Evolutionary conservation across 2,797 vertebrate species (phyloP).

Genomic region (Hoplostethus atlanticus): DNA sequence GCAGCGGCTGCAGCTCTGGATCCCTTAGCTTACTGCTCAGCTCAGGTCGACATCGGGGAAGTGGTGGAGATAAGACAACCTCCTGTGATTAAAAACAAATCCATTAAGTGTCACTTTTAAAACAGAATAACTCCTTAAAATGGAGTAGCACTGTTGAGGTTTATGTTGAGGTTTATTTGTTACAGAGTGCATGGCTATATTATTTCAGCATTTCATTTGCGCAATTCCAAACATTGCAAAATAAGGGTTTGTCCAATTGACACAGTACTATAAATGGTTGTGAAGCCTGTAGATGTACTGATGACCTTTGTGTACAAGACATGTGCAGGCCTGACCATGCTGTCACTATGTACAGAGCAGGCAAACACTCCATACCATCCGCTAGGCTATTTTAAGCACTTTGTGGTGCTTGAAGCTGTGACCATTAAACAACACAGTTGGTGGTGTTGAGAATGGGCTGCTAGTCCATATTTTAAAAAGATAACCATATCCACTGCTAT

Average conservation of each 20-base stretch:
- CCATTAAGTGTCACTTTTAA: background rate
- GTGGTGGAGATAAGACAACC: slow-evolving; percentile 1
- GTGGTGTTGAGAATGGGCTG: slow-evolving; percentile 15
- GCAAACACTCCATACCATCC: slow-evolving; percentile 76
- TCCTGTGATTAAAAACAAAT: slow-evolving; percentile 33
- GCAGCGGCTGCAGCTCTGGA: slow-evolving; percentile 12
- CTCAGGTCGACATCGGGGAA: slow-evolving; percentile 42
- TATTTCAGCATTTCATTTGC: slow-evolving; percentile 2
- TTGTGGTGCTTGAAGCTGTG: slow-evolving; percentile 54
- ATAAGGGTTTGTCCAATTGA: slow-evolving; percentile 6
- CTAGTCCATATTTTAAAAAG: background rate
- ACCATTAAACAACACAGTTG: slow-evolving; percentile 32
- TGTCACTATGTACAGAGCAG: slow-evolving; percentile 73
- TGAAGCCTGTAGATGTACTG: slow-evolving; percentile 41
- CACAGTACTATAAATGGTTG: slow-evolving; percentile 54
- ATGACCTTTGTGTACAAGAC: slow-evolving; percentile 72
- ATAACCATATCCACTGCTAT: background rate
- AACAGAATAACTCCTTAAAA: too few species aligned
- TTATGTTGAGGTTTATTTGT: background rate
- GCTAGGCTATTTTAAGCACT: slow-evolving; percentile 79
- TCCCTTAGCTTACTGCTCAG: slow-evolving; percentile 36
- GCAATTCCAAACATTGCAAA: background rate
- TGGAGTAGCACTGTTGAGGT: too few species aligned
- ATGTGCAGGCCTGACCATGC: slow-evolving; percentile 58
- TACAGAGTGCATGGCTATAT: background rate